Evolutionary conservation across 2,797 vertebrate genomes (phyloP).

Genomic region (Toxotes lorentzi): DNA sequence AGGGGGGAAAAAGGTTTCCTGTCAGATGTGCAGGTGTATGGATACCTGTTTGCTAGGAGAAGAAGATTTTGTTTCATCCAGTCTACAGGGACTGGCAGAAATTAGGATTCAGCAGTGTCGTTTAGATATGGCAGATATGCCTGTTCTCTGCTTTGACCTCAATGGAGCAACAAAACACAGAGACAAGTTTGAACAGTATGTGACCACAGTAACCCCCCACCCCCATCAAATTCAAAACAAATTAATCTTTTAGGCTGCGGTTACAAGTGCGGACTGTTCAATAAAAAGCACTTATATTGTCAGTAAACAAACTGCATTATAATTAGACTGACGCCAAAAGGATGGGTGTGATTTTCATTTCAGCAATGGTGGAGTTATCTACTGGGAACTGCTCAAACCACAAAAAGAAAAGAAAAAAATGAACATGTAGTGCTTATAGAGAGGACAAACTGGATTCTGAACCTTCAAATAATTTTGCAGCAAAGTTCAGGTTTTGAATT

Average conservation of each 20-base stretch:
- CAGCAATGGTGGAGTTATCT: background rate
- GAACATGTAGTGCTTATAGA: background rate
- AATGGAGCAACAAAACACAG: slow-evolving; percentile 1
- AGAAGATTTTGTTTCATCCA: background rate
- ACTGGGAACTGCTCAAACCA: background rate
- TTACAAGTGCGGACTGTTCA: slow-evolving; percentile 7
- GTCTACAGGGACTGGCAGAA: background rate
- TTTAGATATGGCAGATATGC: background rate
- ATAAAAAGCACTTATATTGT: background rate
- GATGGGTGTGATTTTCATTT: slow-evolving; percentile 8
- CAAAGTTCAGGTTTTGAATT: background rate
- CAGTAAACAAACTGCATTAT: slow-evolving; percentile 39
- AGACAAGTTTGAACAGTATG: background rate
- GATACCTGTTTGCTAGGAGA: background rate
- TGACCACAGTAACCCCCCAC: slow-evolving; percentile 5
- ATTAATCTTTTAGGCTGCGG: slow-evolving; percentile 13
- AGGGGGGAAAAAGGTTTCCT: background rate
- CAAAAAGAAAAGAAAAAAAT: background rate
- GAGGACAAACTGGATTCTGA: background rate
- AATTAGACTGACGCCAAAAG: slow-evolving; percentile 25
- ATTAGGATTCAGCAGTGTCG: background rate
- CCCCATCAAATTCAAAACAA: slow-evolving; percentile 11
- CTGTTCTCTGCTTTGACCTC: background rate
- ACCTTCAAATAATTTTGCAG: background rate
- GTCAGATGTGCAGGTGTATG: background rate